A percentile compares a stretch with the other conserved stretches of the same genome.
Evolutionary conservation across 2,113 vertebrate genomes (phyloP).

Genomic region (Poecilia latipinna): DNA sequence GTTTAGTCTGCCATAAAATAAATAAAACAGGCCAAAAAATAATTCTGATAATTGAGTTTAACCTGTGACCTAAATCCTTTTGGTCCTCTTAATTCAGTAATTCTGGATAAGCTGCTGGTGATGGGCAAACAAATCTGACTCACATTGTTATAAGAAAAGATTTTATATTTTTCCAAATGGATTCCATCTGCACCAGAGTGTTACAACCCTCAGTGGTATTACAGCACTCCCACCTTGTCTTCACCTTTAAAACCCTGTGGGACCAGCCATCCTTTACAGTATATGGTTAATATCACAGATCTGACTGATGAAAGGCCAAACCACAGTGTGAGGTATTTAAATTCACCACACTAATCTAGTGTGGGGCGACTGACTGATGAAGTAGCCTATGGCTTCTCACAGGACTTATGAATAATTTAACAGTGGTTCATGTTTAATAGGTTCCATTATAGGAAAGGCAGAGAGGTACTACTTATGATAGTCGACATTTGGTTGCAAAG

Average conservation of each 20-base stretch:
- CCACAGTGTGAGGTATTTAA: constrained; percentile 59
- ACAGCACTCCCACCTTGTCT: constrained; percentile 9
- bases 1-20: not conserved
- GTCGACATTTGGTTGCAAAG: constrained; percentile 14
- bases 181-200: not conserved
- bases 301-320: constrained; percentile 52
- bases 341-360: constrained; percentile 60
- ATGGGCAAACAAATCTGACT: not conserved
- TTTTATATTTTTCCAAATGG: not conserved
- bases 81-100: not conserved
- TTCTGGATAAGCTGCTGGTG: not conserved
- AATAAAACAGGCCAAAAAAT: not conserved
- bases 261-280: constrained; percentile 19
- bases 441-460: constrained; percentile 37
- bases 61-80: not conserved
- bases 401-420: constrained; percentile 73
- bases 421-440: constrained; percentile 58
- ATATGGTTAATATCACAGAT: constrained; percentile 18
- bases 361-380: constrained; percentile 68
- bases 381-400: constrained; percentile 71
- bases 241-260: constrained; percentile 16
- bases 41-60: not conserved
- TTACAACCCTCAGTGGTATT: not conserved
- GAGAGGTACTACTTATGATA: constrained; percentile 8
- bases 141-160: not conserved